phyloP scores from a whole-genome alignment of 37 sponge, comb jelly and placozoan genomes.

The Geodia barretti region DNA sequence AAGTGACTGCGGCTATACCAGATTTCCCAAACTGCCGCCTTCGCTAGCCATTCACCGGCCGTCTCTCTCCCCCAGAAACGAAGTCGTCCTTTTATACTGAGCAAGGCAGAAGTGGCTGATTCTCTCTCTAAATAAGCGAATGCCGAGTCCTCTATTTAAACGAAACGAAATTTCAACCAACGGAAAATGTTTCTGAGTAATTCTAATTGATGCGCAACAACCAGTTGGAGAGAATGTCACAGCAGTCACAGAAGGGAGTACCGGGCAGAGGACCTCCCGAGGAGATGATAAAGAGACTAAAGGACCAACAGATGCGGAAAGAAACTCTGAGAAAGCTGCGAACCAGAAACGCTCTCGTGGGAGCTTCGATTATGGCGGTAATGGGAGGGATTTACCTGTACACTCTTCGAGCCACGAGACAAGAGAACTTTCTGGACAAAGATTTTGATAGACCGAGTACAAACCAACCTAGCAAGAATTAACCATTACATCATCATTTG shows the following conservation, averaged over 20 bases:
- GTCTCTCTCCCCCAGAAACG: not conserved
- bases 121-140: conserved; percentile 1
- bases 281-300: not conserved
- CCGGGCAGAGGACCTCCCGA: conserved; percentile 1
- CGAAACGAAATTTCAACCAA: not conserved
- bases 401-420: conserved; percentile 71
- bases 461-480: too few relatives aligned
- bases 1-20: conserved; percentile 14
- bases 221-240: not conserved
- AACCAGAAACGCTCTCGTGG: conserved; percentile 57
- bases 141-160: not conserved
- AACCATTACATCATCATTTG: too few relatives aligned
- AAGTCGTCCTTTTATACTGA: conserved; percentile 43
- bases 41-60: conserved; percentile 5
- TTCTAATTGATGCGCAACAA: not conserved
- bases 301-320: conserved; percentile 8
- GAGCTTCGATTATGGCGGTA: conserved; percentile 32
- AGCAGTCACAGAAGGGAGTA: not conserved
- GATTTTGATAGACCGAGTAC: not conserved
- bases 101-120: not conserved
- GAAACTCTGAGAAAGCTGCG: conserved; percentile 21
- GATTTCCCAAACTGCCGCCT: conserved; percentile 36
- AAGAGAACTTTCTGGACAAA: conserved; percentile 52
- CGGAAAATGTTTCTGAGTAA: not conserved
- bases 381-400: conserved; percentile 63